Percentiles rank a stretch among this genome's conserved stretches.
Conservation (phyloP, 2,797 vertebrate species). For the Spheniscus humboldti region DNA sequence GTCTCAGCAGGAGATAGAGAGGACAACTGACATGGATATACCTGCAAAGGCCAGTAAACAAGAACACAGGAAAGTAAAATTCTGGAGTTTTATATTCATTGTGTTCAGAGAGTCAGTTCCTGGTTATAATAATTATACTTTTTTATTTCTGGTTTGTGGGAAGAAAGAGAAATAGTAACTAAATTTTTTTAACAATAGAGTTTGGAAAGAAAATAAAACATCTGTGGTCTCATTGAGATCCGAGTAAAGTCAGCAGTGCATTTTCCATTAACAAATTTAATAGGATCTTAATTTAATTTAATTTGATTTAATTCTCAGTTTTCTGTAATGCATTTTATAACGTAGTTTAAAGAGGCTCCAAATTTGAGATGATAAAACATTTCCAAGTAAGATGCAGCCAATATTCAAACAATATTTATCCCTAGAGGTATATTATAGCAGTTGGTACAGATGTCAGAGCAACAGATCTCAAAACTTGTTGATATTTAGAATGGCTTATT, state of each 20-base stretch:
- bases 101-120: background rate
- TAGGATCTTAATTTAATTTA: background rate
- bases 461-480: background rate
- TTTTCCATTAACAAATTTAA: constrained; percentile 11
- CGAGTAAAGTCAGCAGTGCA: background rate
- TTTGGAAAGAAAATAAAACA: background rate
- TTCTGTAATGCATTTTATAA: background rate
- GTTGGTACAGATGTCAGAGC: background rate
- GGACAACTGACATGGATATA: background rate
- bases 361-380: background rate
- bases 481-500: background rate
- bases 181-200: background rate
- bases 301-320: background rate
- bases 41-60: background rate
- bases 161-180: background rate
- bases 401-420: background rate
- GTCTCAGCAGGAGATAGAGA: background rate
- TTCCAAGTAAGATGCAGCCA: background rate
- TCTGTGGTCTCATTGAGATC: background rate
- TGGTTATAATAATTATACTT: background rate
- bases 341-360: background rate
- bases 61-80: background rate
- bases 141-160: constrained; percentile 3
- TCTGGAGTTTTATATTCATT: background rate
- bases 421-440: background rate